A percentile compares a stretch with the other conserved stretches of the same genome.
phyloP scores from a whole-genome alignment of 2,888 invertebrate species.

The Caenorhabditis afra region DNA sequence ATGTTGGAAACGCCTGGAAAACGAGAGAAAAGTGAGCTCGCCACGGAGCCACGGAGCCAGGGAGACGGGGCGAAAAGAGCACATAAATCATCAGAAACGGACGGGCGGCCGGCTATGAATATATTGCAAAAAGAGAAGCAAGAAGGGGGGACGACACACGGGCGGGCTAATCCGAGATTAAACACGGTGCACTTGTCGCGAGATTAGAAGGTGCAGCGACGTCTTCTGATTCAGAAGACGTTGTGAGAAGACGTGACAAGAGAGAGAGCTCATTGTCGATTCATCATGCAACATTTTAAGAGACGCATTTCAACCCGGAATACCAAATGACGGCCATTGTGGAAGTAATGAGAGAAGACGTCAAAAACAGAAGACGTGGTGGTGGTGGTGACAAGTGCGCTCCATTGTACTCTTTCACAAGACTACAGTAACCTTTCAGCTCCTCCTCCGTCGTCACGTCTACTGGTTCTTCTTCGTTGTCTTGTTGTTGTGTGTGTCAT shows the following conservation, averaged over 20 bases:
- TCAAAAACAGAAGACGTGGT: neutral
- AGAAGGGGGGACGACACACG: constrained; percentile 10
- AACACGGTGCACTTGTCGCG: constrained; percentile 23
- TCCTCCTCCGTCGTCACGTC: too few relatives aligned
- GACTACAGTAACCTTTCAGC: too few relatives aligned
- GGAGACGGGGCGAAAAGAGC: neutral
- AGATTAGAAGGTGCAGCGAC: constrained; percentile 13
- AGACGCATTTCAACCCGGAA: too few relatives aligned
- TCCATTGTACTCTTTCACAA: too few relatives aligned
- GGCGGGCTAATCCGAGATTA: constrained; percentile 24
- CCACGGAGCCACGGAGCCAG: too few relatives aligned
- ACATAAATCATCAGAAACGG: constrained; percentile 30
- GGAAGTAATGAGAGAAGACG: neutral
- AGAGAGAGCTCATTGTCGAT: too few relatives aligned
- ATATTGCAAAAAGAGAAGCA: constrained; percentile 19
- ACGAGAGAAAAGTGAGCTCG: constrained; percentile 10
- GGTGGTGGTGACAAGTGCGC: too few relatives aligned
- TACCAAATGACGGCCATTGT: too few relatives aligned
- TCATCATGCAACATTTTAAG: neutral
- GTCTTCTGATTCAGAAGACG: constrained; percentile 1
- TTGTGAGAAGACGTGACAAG: neutral
- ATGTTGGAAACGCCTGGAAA: constrained; percentile 9
- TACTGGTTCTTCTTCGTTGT: too few relatives aligned
- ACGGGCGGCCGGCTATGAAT: constrained; percentile 26
- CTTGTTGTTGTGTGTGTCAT: too few relatives aligned